phyloP scores from a whole-genome alignment of 2,113 vertebrate species.

The Boleophthalmus pectinirostris region DNA sequence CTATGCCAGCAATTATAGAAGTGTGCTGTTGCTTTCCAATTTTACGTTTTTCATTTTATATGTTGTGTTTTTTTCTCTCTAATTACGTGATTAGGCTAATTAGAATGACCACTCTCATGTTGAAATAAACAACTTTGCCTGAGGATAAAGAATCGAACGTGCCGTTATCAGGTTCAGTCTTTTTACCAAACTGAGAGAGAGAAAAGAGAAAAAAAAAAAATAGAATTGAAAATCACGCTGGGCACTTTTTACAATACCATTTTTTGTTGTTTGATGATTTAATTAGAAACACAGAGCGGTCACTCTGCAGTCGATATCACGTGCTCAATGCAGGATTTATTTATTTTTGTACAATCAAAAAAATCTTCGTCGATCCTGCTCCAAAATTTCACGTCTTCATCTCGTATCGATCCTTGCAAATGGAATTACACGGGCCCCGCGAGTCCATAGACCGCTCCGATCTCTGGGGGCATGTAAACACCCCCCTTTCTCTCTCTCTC shows the following conservation, averaged over 20 bases:
- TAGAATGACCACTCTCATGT: not conserved
- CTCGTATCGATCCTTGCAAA: slow-evolving; percentile 58
- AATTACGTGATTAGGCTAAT: not conserved
- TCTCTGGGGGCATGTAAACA: slow-evolving; percentile 56
- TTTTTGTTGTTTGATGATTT: not conserved
- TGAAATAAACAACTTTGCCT: not conserved
- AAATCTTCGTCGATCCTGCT: slow-evolving; percentile 11
- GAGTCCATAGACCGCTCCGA: slow-evolving; percentile 26
- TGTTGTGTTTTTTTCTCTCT: no score
- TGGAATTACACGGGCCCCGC: slow-evolving; percentile 45
- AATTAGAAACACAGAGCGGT: not conserved
- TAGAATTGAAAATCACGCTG: not conserved
- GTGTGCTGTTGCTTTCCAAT: no score
- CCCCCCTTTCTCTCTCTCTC: not conserved
- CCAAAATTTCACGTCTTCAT: slow-evolving; percentile 42
- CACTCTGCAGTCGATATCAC: not conserved
- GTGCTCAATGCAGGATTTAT: not conserved
- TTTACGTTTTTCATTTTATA: no score
- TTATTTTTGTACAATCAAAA: slow-evolving; percentile 19
- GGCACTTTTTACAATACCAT: not conserved
- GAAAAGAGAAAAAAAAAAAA: not conserved
- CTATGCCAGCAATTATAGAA: no score
- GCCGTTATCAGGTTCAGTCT: not conserved
- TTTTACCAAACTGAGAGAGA: not conserved
- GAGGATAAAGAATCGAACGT: not conserved